phyloP scores from a whole-genome alignment of 2,113 vertebrate species.

The Lipophrys pholis region DNA sequence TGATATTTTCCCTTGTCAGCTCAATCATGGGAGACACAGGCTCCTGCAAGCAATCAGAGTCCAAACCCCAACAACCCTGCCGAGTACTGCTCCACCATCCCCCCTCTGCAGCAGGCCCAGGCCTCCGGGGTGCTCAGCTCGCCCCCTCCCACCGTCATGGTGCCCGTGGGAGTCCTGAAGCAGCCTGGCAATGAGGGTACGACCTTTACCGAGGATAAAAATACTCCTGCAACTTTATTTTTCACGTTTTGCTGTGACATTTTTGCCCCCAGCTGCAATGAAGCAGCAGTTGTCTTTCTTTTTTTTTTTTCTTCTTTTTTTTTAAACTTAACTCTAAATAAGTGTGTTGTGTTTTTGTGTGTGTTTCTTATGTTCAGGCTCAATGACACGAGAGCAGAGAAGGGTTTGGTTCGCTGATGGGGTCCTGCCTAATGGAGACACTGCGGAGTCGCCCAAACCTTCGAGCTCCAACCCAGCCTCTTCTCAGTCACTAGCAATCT shows the following conservation, averaged over 20 bases:
- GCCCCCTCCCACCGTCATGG: constrained; percentile 98
- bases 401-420: constrained; percentile 98
- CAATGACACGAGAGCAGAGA: constrained; percentile 90
- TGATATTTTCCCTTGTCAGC: constrained; percentile 75
- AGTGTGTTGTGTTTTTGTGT: too few species aligned
- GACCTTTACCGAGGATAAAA: constrained; percentile 31
- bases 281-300: neutral
- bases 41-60: constrained; percentile 90
- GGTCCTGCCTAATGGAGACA: constrained; percentile 94
- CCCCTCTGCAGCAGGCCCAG: constrained; percentile 97
- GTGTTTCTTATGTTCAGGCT: constrained; percentile 56
- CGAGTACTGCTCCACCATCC: constrained; percentile 99
- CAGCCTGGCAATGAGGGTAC: constrained; percentile 92
- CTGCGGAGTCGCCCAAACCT: constrained; percentile 90
- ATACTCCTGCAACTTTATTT: neutral
- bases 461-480: constrained; percentile 84
- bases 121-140: constrained; percentile 96
- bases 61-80: constrained; percentile 99
- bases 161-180: constrained; percentile 97
- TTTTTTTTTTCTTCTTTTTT: too few species aligned
- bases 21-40: constrained; percentile 91
- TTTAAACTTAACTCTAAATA: too few species aligned
- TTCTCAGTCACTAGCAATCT: constrained; percentile 78
- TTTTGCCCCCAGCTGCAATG: neutral
- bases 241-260: constrained; percentile 7